Base-by-base conservation (phyloP, 1,140 invertebrate species). In the Drosophila mojavensis region DNA sequence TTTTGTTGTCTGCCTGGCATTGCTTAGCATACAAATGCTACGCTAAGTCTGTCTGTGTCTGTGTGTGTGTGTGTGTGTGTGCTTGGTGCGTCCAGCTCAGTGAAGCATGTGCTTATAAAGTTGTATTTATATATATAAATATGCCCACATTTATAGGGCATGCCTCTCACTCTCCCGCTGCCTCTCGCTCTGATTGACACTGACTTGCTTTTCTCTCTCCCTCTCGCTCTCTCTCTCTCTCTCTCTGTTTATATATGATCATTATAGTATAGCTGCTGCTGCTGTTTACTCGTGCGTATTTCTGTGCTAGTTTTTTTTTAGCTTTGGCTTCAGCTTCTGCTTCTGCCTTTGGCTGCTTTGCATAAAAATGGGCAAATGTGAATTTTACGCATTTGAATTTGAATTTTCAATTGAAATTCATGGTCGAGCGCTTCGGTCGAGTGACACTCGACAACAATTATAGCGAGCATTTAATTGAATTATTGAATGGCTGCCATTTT, bases 281-380 rank as follows among this genome's bases (percentile, higher is more conserved):
- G 28, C 28, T 30, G 76, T 33, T 61, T 72, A 62, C 59, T 77
- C 76, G 76, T 75, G 76, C 76, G 62, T 74, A 56, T 60, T 74
- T 70, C 45, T 60, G 30, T 61, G 36, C 55, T 58, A 39, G 54
- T 63, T 75, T 64, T 60, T 59, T 33, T 33, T 33, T 7, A 6
- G 5, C 28, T 5, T 30, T 24, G 20, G 20, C 20, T 30, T 30
- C 28, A 30, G 28, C 28, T 30, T 30, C 28, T 5, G 28, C 28
- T 30, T 30, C 4, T 30, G 28, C 33, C 33, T 33, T 33, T 33
- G 33, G 24, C 15, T 78, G 61, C 30, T 76, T 78, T 76, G 62
- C 75, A 78, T 78, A 75, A 64, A 77, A 53, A 63, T 15, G 7
- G 15, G n/a, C 51, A 10, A 54, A 7, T 54, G 51, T n/a, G 51